Evolutionary conservation across 2,797 vertebrate species (phyloP).

Genomic region (Scarus forsteni): DNA sequence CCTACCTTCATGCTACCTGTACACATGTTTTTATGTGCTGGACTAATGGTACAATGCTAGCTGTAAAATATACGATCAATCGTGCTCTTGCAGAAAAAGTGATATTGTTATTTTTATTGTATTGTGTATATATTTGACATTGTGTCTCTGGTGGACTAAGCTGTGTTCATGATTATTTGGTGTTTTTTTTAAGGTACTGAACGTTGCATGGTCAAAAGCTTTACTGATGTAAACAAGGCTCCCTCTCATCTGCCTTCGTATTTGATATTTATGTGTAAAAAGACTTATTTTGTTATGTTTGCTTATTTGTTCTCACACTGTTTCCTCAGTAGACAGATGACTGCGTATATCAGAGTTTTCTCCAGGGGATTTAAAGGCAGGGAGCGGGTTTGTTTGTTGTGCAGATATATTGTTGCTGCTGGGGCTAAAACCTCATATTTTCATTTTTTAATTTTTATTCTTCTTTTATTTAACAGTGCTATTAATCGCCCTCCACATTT

Average conservation of each 20-base stretch:
- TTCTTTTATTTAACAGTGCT: too few species aligned
- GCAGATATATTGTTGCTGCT: too few species aligned
- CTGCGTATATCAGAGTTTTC: conserved; percentile 43
- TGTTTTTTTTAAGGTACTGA: conserved; percentile 73
- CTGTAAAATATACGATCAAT: conserved; percentile 73
- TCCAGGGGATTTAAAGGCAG: conserved; percentile 52
- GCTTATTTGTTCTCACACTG: conserved; percentile 54
- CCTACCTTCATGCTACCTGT: conserved; percentile 73
- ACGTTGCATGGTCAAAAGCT: conserved; percentile 86
- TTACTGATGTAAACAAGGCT: conserved; percentile 78
- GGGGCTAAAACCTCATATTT: too few species aligned
- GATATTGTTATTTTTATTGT: conserved; percentile 77
- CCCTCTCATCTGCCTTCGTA: conserved; percentile 65
- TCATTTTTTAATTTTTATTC: too few species aligned
- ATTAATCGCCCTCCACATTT: too few species aligned
- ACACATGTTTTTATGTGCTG: conserved; percentile 75
- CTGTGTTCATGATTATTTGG: conserved; percentile 61
- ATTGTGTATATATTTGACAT: conserved; percentile 78
- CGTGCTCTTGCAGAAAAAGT: conserved; percentile 61
- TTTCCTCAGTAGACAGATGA: conserved; percentile 38
- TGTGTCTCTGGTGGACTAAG: conserved; percentile 74
- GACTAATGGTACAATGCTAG: conserved; percentile 72
- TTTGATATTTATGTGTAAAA: conserved; percentile 84
- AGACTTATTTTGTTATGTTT: conserved; percentile 72
- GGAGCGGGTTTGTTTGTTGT: not conserved